Evolutionary conservation across 2,113 vertebrate species (phyloP), one percentile per base, ranked within the genome.

Genomic region (Tupaia chinensis): DNA sequence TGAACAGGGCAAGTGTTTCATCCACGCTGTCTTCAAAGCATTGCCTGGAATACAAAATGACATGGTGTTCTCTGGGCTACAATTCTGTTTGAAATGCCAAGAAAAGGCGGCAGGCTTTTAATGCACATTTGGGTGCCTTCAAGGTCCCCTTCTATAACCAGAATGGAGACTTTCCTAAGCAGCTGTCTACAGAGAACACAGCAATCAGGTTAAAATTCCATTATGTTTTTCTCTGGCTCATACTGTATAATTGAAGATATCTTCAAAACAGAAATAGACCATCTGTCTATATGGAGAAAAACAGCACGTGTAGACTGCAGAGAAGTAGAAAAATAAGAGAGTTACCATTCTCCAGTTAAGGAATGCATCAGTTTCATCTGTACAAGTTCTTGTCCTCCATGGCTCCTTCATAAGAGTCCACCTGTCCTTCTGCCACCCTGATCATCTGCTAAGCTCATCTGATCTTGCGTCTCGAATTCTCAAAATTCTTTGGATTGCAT

Each of bases 11-110:
- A 83, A 92, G 78, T 14, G 65, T 87, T 97, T 96, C 56, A 7
- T 86, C 61, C 2, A 7, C 22, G 65, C 96, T 32, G 32, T 53
- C 77, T 81, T 90, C 78, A 68, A 95, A 97, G 78, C 73, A 25
- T 10, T 61, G 86, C 72, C 44, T 20, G 78, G 93, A 96, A 97
- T 95, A 23, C 66, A 92, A 94, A 98, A 93, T 89, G 56, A 76
- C 66, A 10, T 16, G 25, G 53, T 88, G 44, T 96, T 80, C 58
- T 94, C 90, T 95, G 66, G 65, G 87, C 61, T 70, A 97, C 34
- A 19, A 13, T 96, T 92, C 27, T 78, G 25, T 53, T 94, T 88
- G 92, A 98, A 97, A 98, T 68, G 20, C 68, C 78, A 83, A 81
- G 94, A 63, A 84, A 54, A 92, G 74, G 54, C 73, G 82, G 44